These are phyloP conservation scores for Ormyrus rosae DNA, from an alignment of 2,888 invertebrate species.

Conservation along the genomic window DNA sequence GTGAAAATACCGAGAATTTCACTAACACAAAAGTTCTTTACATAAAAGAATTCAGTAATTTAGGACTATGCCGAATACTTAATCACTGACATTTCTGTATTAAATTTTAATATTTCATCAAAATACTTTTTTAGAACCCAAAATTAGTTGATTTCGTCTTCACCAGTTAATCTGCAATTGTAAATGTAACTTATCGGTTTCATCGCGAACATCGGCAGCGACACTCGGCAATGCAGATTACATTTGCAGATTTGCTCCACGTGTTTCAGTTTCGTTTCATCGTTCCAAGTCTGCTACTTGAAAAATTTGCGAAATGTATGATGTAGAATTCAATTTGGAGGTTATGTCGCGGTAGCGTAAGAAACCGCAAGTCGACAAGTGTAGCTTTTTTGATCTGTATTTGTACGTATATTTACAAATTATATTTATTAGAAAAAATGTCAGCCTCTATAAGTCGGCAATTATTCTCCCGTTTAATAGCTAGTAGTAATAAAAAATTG, in stretches of 20 bases:
- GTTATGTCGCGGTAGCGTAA: too few species aligned
- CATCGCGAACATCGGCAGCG: too few species aligned
- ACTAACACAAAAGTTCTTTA: not conserved
- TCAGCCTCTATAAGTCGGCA: conserved; percentile 55
- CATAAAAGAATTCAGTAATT: not conserved
- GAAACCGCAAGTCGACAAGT: too few species aligned
- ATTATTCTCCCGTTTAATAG: conserved; percentile 56
- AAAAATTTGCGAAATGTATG: too few species aligned
- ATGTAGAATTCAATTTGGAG: too few species aligned
- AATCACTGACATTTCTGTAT: not conserved
- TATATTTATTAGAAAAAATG: conserved; percentile 56
- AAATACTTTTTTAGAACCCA: not conserved
- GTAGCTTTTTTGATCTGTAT: too few species aligned
- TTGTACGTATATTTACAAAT: too few species aligned
- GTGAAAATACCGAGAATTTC: not conserved
- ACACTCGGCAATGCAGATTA: too few species aligned
- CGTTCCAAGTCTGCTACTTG: too few species aligned
- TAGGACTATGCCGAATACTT: not conserved
- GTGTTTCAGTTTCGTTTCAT: too few species aligned
- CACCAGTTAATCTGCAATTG: not conserved
- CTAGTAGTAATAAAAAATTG: conserved; percentile 51
- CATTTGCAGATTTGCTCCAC: too few species aligned
- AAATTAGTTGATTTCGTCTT: too few species aligned
- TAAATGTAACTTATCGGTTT: not conserved
- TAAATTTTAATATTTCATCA: not conserved